Percentiles rank a stretch among this genome's conserved stretches.
Conservation (phyloP, 1,140 invertebrate species). For the Reticulitermes speratus region DNA sequence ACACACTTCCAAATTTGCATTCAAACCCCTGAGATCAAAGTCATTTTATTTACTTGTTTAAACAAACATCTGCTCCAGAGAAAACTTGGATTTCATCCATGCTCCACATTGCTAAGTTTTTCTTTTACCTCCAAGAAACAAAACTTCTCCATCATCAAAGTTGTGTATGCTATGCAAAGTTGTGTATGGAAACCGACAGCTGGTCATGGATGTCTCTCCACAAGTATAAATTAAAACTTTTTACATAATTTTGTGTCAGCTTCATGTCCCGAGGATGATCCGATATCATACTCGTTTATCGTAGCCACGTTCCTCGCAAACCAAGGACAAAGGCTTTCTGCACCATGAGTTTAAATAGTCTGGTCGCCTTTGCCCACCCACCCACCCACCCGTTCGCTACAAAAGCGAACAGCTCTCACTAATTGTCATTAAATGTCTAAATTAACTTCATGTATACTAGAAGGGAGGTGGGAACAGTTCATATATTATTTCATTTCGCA, state of each 20-base stretch:
- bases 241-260: conserved; percentile 3
- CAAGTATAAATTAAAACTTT: neutral
- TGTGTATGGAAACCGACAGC: conserved; percentile 24
- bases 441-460: neutral
- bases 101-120: conserved; percentile 22
- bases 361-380: too few species aligned
- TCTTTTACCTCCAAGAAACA: conserved; percentile 35
- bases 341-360: neutral
- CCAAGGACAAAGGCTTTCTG: neutral
- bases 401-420: conserved; percentile 21
- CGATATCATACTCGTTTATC: conserved; percentile 12
- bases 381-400: neutral
- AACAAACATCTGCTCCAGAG: conserved; percentile 7
- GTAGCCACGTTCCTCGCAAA: neutral
- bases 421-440: conserved; percentile 23
- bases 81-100: neutral
- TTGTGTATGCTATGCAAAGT: conserved; percentile 21
- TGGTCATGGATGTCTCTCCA: conserved; percentile 1
- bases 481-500: too few species aligned
- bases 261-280: conserved; percentile 14
- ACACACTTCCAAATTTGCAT: neutral
- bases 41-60: conserved; percentile 25
- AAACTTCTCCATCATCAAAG: conserved; percentile 32
- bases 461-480: neutral
- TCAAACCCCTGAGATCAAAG: conserved; percentile 35